Percentiles rank a stretch among this genome's conserved stretches.
These are phyloP conservation scores for Fragum whitleyi DNA, from an alignment of 2,888 invertebrate genomes.

Conservation along the genomic window DNA sequence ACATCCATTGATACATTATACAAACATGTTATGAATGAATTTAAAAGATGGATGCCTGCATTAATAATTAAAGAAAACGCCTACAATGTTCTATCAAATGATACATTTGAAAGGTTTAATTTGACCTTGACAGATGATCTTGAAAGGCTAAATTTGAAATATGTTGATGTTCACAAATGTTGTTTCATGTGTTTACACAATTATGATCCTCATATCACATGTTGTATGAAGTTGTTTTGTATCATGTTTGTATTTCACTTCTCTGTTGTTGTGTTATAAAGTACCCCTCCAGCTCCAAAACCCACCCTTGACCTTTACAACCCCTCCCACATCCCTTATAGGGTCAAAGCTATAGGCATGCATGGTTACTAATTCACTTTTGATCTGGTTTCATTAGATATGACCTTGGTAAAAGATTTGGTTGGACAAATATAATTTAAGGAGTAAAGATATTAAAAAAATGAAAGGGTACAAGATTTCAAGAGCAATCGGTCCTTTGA, in stretches of 20 bases:
- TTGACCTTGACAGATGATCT: no score
- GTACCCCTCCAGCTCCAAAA: neutral
- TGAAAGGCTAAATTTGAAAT: no score
- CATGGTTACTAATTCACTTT: neutral
- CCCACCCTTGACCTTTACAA: neutral
- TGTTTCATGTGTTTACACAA: neutral
- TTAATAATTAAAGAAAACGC: no score
- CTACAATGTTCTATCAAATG: no score
- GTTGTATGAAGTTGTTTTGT: neutral
- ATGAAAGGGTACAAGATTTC: no score
- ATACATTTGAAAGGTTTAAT: no score
- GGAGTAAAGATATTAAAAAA: no score
- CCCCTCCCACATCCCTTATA: neutral
- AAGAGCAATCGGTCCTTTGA: no score
- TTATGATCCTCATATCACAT: neutral
- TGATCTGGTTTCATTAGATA: neutral
- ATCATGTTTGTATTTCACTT: neutral
- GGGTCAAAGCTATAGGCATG: constrained; percentile 28
- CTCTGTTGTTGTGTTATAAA: neutral
- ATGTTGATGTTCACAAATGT: neutral
- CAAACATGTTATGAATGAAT: no score
- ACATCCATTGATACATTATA: no score
- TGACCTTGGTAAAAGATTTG: constrained; percentile 9
- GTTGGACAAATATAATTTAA: neutral
- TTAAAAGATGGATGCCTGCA: no score